phyloP scores from a whole-genome alignment of 2,888 invertebrate genomes.

The Didymodactylos carnosus region DNA sequence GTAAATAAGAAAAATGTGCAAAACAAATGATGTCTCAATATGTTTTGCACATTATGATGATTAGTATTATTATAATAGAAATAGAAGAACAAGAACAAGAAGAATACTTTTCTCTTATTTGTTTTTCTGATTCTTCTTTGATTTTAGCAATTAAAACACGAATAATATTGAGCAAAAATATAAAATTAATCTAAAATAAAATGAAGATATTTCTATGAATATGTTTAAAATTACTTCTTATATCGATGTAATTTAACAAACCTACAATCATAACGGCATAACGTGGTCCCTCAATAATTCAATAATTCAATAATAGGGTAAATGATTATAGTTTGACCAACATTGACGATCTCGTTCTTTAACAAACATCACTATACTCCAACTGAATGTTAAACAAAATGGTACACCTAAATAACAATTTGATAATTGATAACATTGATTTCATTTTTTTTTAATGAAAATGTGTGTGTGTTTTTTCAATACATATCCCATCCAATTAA shows the following conservation, averaged over 20 bases:
- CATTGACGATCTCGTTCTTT: not conserved
- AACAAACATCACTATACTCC: not conserved
- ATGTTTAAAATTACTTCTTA: not conserved
- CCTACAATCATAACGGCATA: conserved; percentile 5
- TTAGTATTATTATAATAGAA: too few relatives aligned
- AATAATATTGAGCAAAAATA: conserved; percentile 37
- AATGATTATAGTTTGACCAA: conserved; percentile 7
- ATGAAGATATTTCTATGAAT: too few relatives aligned
- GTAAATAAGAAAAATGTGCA: too few relatives aligned
- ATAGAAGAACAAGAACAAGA: too few relatives aligned
- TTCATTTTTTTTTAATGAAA: not conserved
- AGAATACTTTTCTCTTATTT: not conserved
- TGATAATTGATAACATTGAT: too few relatives aligned
- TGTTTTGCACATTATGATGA: too few relatives aligned
- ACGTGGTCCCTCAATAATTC: not conserved
- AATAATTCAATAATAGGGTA: conserved; percentile 9
- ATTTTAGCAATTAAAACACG: conserved; percentile 32
- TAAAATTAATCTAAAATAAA: conserved; percentile 33
- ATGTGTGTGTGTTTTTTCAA: too few relatives aligned
- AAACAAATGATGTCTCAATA: too few relatives aligned
- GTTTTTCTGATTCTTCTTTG: not conserved
- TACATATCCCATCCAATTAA: conserved; percentile 34
- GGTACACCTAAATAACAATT: not conserved
- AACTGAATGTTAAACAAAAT: not conserved
- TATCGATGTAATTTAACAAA: too few relatives aligned